Percentiles rank a stretch among this genome's conserved stretches.
Conservation (phyloP, 2,888 invertebrate genomes). For the Dastarcus helophoroides region DNA sequence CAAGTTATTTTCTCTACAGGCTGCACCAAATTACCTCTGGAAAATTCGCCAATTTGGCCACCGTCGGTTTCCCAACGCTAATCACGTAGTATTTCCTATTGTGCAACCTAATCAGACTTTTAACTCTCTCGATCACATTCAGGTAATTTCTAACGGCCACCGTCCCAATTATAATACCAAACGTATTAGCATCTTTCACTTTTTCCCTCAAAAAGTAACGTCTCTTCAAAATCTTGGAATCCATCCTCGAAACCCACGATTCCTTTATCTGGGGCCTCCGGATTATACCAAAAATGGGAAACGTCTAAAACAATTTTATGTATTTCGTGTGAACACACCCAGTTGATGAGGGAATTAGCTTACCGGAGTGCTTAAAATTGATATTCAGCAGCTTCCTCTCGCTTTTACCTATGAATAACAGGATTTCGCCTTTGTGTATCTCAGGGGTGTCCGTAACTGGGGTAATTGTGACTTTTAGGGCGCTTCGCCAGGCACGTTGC, state of each 20-base stretch:
- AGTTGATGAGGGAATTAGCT: too few relatives aligned
- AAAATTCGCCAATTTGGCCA: constrained; percentile 91
- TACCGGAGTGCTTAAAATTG: too few relatives aligned
- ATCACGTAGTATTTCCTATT: constrained; percentile 85
- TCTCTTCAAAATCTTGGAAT: constrained; percentile 58
- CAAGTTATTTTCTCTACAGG: too few relatives aligned
- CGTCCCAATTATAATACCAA: constrained; percentile 88
- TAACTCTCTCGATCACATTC: constrained; percentile 61
- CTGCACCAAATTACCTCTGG: constrained; percentile 61
- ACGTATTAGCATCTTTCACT: constrained; percentile 75
- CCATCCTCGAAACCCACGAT: constrained; percentile 28
- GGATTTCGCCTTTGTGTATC: too few relatives aligned
- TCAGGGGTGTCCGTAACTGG: too few relatives aligned
- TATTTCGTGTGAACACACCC: too few relatives aligned
- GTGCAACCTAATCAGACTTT: constrained; percentile 56
- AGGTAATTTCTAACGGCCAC: constrained; percentile 72
- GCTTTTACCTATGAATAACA: too few relatives aligned
- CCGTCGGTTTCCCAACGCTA: constrained; percentile 89
- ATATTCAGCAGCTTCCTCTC: too few relatives aligned
- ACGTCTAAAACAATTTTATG: too few relatives aligned
- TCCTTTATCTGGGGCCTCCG: not conserved
- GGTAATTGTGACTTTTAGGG: too few relatives aligned
- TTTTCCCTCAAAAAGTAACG: constrained; percentile 79
- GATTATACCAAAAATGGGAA: constrained; percentile 8
- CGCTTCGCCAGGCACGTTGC: too few relatives aligned